These are phyloP conservation scores for Trematomus bernacchii DNA, from an alignment of 2,797 vertebrate genomes.

Conservation along the genomic window DNA sequence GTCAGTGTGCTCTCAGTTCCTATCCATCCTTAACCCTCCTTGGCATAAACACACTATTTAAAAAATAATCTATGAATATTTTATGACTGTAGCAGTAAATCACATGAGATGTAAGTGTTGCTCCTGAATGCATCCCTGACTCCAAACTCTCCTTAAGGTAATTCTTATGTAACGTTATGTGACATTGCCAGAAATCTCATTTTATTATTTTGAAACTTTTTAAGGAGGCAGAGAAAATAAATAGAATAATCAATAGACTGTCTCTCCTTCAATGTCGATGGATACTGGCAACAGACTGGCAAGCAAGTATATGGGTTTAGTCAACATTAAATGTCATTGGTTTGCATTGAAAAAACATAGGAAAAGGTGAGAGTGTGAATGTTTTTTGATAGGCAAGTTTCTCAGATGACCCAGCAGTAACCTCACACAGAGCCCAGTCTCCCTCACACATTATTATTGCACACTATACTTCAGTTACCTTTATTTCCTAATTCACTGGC, in stretches of 20 bases:
- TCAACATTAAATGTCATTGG: neutral
- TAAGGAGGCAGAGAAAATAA: neutral
- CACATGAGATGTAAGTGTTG: conserved; percentile 1
- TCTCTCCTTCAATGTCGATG: conserved; percentile 31
- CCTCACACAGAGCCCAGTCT: neutral
- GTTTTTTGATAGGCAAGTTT: neutral
- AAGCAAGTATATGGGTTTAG: conserved; percentile 1
- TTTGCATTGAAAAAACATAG: neutral
- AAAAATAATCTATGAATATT: conserved; percentile 46
- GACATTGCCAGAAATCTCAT: conserved; percentile 25
- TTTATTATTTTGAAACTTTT: conserved; percentile 46
- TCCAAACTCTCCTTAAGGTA: conserved; percentile 4
- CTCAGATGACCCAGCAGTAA: conserved; percentile 20
- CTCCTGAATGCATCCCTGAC: conserved; percentile 1
- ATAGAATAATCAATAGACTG: conserved; percentile 20
- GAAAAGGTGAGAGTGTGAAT: neutral
- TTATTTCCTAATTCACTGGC: conserved; percentile 6
- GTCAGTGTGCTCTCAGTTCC: conserved; percentile 8
- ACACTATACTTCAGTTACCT: neutral
- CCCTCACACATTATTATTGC: conserved; percentile 6
- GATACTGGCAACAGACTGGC: conserved; percentile 1
- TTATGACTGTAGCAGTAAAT: conserved; percentile 42
- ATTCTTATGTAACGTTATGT: conserved; percentile 11
- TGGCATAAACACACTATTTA: conserved; percentile 26
- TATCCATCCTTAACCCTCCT: neutral